Conservation (phyloP, 2,888 invertebrate species). For the Watsonalla cultraria region DNA sequence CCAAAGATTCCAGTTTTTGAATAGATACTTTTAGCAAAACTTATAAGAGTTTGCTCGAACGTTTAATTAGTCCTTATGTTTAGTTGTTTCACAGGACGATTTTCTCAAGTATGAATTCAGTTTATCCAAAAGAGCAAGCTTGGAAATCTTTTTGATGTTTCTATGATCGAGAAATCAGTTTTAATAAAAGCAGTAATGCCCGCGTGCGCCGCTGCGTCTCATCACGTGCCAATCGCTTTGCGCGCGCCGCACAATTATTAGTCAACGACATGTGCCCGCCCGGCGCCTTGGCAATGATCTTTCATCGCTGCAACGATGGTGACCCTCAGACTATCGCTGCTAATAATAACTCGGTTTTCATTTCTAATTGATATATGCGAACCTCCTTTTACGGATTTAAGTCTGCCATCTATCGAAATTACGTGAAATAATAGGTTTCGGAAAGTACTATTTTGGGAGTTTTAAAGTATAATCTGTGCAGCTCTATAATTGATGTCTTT, state of each 20-base stretch:
- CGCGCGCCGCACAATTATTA: constrained; percentile 36
- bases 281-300: constrained; percentile 65
- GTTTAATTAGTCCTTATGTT: no score
- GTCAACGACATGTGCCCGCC: constrained; percentile 22
- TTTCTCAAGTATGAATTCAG: no score
- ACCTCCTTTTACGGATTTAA: not conserved
- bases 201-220: constrained; percentile 18
- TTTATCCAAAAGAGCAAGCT: constrained; percentile 4
- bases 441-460: no score
- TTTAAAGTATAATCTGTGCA: no score
- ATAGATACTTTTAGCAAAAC: no score
- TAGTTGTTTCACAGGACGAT: no score
- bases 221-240: constrained; percentile 31
- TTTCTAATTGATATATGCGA: not conserved
- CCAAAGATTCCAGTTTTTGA: no score
- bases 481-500: no score
- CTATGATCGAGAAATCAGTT: not conserved
- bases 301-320: constrained; percentile 28
- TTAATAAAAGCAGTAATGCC: constrained; percentile 6
- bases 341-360: not conserved
- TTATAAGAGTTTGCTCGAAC: no score
- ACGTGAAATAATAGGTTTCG: no score
- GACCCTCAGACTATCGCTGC: constrained; percentile 12
- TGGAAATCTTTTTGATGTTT: not conserved
- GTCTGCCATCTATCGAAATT: no score